Base-by-base conservation (phyloP, 2,113 vertebrate species). In the Jacana jacana region DNA sequence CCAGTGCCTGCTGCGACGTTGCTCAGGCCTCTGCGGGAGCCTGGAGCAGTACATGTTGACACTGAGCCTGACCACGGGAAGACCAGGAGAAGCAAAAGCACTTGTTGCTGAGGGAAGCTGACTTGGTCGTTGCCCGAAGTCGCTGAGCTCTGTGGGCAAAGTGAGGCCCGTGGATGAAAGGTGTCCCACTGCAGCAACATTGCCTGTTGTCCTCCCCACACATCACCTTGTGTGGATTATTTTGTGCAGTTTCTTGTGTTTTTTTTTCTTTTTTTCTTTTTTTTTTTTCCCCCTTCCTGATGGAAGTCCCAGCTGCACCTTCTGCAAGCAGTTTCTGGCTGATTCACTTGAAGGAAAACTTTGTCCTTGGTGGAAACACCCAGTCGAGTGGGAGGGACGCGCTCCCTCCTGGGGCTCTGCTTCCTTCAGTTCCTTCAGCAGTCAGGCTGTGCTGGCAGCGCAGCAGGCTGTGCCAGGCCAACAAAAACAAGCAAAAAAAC, bases 351-450 rank as follows among this genome's bases (percentile, higher is more conserved):
- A 87, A 85, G 81, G 60, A 91, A 95, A 93, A 93, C 73, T 66
- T 64, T 54, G 86, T 58, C 89, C 71, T 93, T 72, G 65, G 65
- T 87, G 86, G 94, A 88, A 95, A 90, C 82, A 83, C 88, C 80
- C 82, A 46, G 28, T 58, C 19, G 33, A 77, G 48, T n/a, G 33
- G 85, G 76, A 95, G 69, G 68, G 68, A 96, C 75, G 13, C 2
- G 0, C 52, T 85, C 37, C 81, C 51, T 89, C 78, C 44, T 8
- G 1, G 17, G 10, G 70, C 88, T 63, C 52, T 89, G 86, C 72
- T 95, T 88, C 77, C 66, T 91, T 81, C 61, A 77, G 82, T 95
- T 88, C 77, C 66, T 91, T 81, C 61, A 77, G 82, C 80, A 77
- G 28, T 37, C 42, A 37, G 17, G 33, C 39, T 48, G 70, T 1